Conservation (phyloP, 1,140 invertebrate genomes). For the Argopecten irradians region DNA sequence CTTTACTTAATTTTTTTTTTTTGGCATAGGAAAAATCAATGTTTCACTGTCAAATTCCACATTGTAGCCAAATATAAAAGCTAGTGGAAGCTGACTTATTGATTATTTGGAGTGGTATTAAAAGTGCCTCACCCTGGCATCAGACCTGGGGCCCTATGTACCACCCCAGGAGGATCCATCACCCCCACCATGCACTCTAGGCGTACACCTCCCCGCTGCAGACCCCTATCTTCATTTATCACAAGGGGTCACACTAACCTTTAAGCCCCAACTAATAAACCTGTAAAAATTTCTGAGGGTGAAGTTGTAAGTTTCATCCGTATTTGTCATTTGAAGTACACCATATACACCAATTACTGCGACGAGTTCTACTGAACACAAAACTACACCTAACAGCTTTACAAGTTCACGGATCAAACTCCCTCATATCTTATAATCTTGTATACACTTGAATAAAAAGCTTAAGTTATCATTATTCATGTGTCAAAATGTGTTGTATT, state of each 20-base stretch:
- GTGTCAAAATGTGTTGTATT: no score
- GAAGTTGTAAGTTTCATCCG: not conserved
- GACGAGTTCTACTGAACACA: no score
- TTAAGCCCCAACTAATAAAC: not conserved
- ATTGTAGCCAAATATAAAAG: conserved; percentile 16
- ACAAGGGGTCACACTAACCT: not conserved
- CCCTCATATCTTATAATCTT: no score
- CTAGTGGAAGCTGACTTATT: not conserved
- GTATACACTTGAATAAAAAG: no score
- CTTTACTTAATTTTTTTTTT: not conserved
- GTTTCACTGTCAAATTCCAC: conserved; percentile 22
- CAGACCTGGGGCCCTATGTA: conserved; percentile 12
- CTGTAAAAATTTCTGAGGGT: not conserved
- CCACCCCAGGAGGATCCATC: conserved; percentile 5
- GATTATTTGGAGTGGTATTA: conserved; percentile 3
- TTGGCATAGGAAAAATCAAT: not conserved
- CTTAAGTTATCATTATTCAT: no score
- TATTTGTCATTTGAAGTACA: not conserved
- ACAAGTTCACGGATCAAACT: no score
- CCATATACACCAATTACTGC: no score
- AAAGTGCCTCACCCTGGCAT: conserved; percentile 1
- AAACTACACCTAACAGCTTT: no score
- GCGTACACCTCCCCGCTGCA: not conserved
- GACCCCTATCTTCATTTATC: not conserved
- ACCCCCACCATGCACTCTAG: not conserved